Evolutionary conservation across 2,888 invertebrate species (phyloP).

Genomic region (Diabrotica balteata): DNA sequence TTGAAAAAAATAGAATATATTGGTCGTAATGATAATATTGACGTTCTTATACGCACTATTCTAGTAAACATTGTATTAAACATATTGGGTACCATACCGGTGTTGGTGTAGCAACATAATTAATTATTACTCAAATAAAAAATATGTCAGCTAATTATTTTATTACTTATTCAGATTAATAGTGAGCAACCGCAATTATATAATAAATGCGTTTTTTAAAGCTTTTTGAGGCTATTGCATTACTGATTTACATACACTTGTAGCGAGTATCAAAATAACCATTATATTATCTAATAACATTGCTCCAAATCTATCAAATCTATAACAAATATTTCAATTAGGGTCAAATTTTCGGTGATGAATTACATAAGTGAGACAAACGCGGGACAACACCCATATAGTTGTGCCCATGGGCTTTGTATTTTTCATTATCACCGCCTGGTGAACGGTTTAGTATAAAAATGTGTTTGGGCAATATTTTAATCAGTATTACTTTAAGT

Average conservation of each 20-base stretch:
- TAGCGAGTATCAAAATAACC: constrained; percentile 3
- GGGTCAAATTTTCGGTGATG: constrained; percentile 26
- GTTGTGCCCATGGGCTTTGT: constrained; percentile 19
- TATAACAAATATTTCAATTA: constrained; percentile 21
- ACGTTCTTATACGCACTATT: too few species aligned
- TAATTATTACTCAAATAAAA: too few species aligned
- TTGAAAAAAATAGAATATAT: too few species aligned
- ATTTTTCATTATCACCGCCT: constrained; percentile 20
- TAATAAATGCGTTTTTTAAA: too few species aligned
- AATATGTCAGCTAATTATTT: too few species aligned
- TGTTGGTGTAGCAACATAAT: too few species aligned
- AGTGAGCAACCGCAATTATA: too few species aligned
- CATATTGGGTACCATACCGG: too few species aligned
- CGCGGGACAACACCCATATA: constrained; percentile 22
- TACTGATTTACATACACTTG: constrained; percentile 7
- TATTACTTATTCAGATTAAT: too few species aligned
- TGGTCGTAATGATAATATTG: too few species aligned
- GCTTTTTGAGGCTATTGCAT: not conserved
- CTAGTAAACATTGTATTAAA: too few species aligned
- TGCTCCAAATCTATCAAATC: constrained; percentile 31
- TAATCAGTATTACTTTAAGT: constrained; percentile 31
- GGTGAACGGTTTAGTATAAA: constrained; percentile 35
- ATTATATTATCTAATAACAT: constrained; percentile 16
- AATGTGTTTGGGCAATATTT: constrained; percentile 29
- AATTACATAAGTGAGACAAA: constrained; percentile 26